Evolutionary conservation across 2,797 vertebrate genomes (phyloP).

Genomic region (Amphiprion clarkii): DNA sequence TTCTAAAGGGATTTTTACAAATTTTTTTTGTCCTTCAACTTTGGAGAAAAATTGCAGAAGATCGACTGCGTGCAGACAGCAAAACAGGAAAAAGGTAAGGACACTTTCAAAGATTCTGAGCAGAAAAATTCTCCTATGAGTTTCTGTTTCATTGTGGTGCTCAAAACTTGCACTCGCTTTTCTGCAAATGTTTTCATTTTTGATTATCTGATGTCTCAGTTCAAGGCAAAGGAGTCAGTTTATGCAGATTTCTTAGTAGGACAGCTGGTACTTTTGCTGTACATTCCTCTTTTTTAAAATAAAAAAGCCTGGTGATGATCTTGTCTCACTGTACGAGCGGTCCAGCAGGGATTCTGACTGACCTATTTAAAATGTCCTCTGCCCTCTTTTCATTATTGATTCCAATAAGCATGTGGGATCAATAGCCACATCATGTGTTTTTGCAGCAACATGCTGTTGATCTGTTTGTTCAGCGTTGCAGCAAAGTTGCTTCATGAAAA

Average conservation of each 20-base stretch:
- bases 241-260: background rate
- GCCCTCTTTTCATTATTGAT: constrained; percentile 62
- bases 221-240: too few relatives aligned
- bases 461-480: background rate
- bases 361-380: constrained; percentile 51
- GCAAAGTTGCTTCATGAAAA: background rate
- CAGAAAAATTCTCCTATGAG: background rate
- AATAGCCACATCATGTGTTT: constrained; percentile 54
- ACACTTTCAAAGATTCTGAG: background rate
- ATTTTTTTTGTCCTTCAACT: constrained; percentile 45
- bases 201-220: background rate
- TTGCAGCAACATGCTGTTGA: background rate
- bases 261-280: background rate
- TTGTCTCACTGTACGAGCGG: background rate
- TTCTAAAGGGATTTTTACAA: constrained; percentile 51
- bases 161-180: background rate
- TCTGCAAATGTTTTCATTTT: background rate
- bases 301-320: background rate
- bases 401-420: constrained; percentile 54
- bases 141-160: background rate
- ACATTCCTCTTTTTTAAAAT: background rate
- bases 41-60: constrained; percentile 28
- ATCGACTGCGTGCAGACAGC: constrained; percentile 7
- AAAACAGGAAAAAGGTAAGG: constrained; percentile 54
- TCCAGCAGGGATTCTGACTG: constrained; percentile 12